Evolutionary conservation across 2,797 vertebrate species (phyloP), one percentile per base, ranked within the genome.

Genomic region (Sorex maritimensis): DNA sequence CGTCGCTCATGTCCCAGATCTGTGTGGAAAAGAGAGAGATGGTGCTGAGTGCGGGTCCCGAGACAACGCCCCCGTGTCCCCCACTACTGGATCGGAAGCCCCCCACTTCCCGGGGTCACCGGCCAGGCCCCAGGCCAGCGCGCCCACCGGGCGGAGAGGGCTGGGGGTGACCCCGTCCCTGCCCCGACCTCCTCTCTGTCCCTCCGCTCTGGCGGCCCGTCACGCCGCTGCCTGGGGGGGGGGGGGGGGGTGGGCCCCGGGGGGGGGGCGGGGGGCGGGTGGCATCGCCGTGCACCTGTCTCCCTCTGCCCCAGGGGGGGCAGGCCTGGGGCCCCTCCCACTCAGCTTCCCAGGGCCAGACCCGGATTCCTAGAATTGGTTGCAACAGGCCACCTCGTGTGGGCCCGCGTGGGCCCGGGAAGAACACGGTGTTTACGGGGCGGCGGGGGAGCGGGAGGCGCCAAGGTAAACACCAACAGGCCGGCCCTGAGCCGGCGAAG

Each of bases 1-100:
- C 99, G 13, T 99, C 99, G 0, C 99, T 99, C 99, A 99, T 99
- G 96, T 99, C 99, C 99, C 99, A 99, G 94, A 99, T 99, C 99
- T 99, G 97, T 21, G 93, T 96, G 72, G 44, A 85, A 97, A 95
- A 61, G 88, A 52, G 49, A 52, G 67, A 65, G 63, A 90, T 68
- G 95, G 1, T 19, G 68, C 30, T 71, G 15, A 71, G 68, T 38
- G n/a, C 68, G 15, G 68, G 30, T 5, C 14, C 5, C 30, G 5
- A 67, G 24, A n/a, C 24, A 6, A 13, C 49, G 49, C 11, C 13
- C 13, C 19, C 2, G 23, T 4, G 21, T 3, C 63, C 26, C 26
- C 63, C 4, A 10, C 49, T 44, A 4, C 41, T 44, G 41, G 41
- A 44, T 44, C 41, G 3, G 41, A 44, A 30, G 11, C 34, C 58